Evolutionary conservation across 2,113 vertebrate genomes (phyloP), one percentile per base, ranked within the genome.

Genomic region (Xenopus borealis): DNA sequence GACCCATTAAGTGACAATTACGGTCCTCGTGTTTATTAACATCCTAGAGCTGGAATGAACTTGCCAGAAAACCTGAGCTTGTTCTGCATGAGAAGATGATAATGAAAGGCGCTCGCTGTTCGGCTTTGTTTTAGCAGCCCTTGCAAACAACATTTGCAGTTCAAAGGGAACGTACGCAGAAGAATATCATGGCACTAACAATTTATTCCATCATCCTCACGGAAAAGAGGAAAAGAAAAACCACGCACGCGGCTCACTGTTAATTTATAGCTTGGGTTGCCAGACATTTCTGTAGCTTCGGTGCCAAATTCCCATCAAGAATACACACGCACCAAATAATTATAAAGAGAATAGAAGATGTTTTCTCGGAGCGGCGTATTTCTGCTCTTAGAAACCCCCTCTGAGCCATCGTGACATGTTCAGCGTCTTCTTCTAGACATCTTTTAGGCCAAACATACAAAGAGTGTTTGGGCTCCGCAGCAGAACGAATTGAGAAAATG

Each of bases 1-100:
- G 84, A 82, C 85, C 85, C 82, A 82, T 86, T 87, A 88, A 83
- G 81, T 78, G 81, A 82, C 88, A 87, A 88, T 90, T 85, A 84
- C 3, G 63, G 82, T 78, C 82, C 85, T 87, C 74, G 70, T 84
- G 85, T 87, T 87, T 84, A 77, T 77, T 77, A 88, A 85, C 83
- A 83, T 84, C 82, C 82, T 64, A 79, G 81, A 85, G 86, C 83
- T 82, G 82, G 81, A 81, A 82, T 73, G 78, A 83, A 82, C 85
- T 86, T 84, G 80, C 82, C 80, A 68, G 78, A 79, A 27, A 83
- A 72, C 81, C 80, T 72, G 83, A 69, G 79, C 79, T 72, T 59
- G 10, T 85, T 86, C 84, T 83, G 85, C 85, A 80, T 82, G 81
- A 83, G 80, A 83, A 83, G 79, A 84, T 77, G 66, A 27, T 74